These are phyloP conservation scores for Tetranychus truncatus DNA, from an alignment of 2,888 invertebrate species.

Conservation along the genomic window DNA sequence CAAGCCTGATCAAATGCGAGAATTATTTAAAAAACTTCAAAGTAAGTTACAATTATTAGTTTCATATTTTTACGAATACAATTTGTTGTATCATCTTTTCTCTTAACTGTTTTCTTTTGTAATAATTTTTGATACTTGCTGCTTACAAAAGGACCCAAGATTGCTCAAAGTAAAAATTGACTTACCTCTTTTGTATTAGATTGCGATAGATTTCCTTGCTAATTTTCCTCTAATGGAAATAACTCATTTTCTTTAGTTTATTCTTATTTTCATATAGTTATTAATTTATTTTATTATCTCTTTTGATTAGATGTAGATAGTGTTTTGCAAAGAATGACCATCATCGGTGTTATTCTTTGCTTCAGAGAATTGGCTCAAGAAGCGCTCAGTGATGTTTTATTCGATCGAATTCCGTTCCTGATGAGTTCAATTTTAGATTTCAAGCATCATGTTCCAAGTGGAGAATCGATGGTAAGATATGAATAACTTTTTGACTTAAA, in stretches of 20 bases:
- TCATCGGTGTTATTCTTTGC: constrained; percentile 88
- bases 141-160: constrained; percentile 27
- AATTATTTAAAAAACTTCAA: constrained; percentile 70
- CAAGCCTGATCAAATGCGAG: constrained; percentile 94
- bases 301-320: constrained; percentile 55
- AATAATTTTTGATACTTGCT: constrained; percentile 23
- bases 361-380: constrained; percentile 85
- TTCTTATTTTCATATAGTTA: constrained; percentile 3
- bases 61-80: constrained; percentile 26
- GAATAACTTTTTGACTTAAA: not conserved
- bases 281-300: not conserved
- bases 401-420: constrained; percentile 83
- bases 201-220: too few relatives aligned
- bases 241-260: not conserved
- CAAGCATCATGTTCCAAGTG: constrained; percentile 67
- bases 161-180: constrained; percentile 28
- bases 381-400: constrained; percentile 71
- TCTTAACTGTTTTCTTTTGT: constrained; percentile 15
- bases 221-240: too few relatives aligned
- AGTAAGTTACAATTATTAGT: constrained; percentile 34
- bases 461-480: constrained; percentile 41
- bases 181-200: constrained; percentile 9
- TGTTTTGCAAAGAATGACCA: constrained; percentile 86
- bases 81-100: constrained; percentile 1
- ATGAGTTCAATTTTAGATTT: constrained; percentile 86